Base-by-base conservation (phyloP, 2,888 invertebrate genomes). In the Platycheirus rosarum region DNA sequence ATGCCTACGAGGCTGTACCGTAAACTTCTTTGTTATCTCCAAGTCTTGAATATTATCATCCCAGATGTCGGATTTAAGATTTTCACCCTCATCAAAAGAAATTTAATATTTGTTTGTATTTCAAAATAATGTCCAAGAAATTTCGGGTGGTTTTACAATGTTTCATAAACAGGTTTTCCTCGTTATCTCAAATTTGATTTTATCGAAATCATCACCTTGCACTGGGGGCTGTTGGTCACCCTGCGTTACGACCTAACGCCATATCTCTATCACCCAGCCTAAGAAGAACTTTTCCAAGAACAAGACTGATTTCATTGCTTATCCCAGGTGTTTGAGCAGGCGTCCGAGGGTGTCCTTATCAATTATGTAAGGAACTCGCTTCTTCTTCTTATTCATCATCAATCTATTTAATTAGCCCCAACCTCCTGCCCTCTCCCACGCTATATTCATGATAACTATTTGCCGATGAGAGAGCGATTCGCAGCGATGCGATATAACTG, bases 271-370 rank as follows among this genome's bases (percentile, higher is more conserved):
- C 8, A 8, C 8, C 29, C 29, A 32, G 3, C 29, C 16, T 13
- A 2, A 16, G 26, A 26, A 46, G 51, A 75, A 69, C n/a, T 62
- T 62, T 62, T 51, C 18, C 51, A 53, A 32, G 29, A 32, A 32
- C 16, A n/a, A 40, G 40, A 55, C 48, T 42, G 62, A 68, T 53
- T 65, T 55, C 26, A 5, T 49, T 42, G 8, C 70, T 44, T 65
- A 65, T 70, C 70, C 63, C 62, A 78, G 78, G 78, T 78, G 78
- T 73, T 73, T 53, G 73, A 53, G 73, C 62, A 73, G 46, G 37
- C 11, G 55, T 48, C 46, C 26, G 16, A 23, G 29, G 16, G 14
- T 66, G 14, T 32, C 57, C 37, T 53, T 48, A 60, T 60, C 51
- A 37, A 23, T 49, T 57, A 16, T 20, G 35, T 40, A 57, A 18